Evolutionary conservation across 2,113 vertebrate species (phyloP).

Genomic region (Dicerorhinus sumatrensis): DNA sequence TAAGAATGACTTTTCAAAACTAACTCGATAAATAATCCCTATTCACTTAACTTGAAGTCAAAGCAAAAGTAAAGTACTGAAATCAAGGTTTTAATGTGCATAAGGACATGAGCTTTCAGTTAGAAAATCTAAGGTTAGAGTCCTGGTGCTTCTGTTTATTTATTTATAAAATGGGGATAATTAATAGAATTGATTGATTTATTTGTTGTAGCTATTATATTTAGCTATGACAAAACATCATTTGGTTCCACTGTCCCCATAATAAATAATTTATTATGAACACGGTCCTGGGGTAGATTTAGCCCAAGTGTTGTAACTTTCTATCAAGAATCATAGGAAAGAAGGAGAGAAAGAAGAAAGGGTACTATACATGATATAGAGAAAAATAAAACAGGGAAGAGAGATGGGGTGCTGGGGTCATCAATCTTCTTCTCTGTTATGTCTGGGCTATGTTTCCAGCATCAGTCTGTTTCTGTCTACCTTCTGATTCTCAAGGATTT

Average conservation of each 20-base stretch:
- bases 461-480: neutral
- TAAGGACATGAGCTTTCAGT: neutral
- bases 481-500: slow-evolving; percentile 36
- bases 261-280: neutral
- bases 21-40: neutral
- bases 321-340: neutral
- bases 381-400: neutral
- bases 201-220: neutral
- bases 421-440: neutral
- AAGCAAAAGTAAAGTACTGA: neutral
- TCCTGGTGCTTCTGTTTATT: slow-evolving; percentile 5
- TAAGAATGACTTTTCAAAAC: slow-evolving; percentile 9
- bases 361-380: neutral
- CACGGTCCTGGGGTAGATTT: neutral
- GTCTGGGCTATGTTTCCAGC: neutral
- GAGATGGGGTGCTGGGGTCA: neutral
- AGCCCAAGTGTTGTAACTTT: neutral
- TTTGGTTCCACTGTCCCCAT: neutral
- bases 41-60: neutral
- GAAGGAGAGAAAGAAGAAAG: neutral
- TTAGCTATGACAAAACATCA: slow-evolving; percentile 13
- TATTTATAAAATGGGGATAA: slow-evolving; percentile 32
- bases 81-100: neutral
- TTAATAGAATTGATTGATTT: neutral
- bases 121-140: neutral